A percentile compares a stretch with the other conserved stretches of the same genome.
These are phyloP conservation scores for Heterohyrax brucei DNA, from an alignment of 2,797 vertebrate genomes.

Conservation along the genomic window DNA sequence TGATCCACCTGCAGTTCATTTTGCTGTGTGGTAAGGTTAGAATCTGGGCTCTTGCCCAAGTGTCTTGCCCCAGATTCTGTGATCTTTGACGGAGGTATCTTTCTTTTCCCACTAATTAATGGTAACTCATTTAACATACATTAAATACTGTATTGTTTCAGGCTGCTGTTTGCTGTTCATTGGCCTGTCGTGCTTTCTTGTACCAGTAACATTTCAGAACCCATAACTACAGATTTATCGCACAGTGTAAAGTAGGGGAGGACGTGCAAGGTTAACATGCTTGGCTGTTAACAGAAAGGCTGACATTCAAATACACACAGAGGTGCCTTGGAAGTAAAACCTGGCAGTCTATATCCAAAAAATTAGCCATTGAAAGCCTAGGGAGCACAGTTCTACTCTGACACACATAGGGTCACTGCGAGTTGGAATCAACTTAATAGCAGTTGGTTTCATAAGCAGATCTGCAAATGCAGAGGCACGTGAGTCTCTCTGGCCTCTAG, in stretches of 20 bases:
- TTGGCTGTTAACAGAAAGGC: neutral
- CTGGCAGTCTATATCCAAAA: neutral
- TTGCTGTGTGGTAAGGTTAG: neutral
- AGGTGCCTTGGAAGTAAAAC: neutral
- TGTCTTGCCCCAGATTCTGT: neutral
- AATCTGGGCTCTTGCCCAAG: neutral
- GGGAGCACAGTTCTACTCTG: no score
- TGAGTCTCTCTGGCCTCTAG: neutral
- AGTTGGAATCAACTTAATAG: no score
- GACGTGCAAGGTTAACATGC: neutral
- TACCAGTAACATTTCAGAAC: rapidly evolving
- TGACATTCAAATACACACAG: neutral
- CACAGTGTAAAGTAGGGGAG: rapidly evolving
- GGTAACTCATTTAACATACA: rapidly evolving
- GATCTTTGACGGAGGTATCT: neutral
- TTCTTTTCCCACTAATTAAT: neutral
- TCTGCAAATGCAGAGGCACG: no score
- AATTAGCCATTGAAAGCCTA: neutral
- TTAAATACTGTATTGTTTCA: neutral
- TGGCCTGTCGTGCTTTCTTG: rapidly evolving
- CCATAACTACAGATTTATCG: rapidly evolving
- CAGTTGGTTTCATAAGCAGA: no score
- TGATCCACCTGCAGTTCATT: neutral
- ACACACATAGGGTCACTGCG: no score
- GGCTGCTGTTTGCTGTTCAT: rapidly evolving